phyloP scores from a whole-genome alignment of 2,113 vertebrate genomes.

The Orcinus orca region DNA sequence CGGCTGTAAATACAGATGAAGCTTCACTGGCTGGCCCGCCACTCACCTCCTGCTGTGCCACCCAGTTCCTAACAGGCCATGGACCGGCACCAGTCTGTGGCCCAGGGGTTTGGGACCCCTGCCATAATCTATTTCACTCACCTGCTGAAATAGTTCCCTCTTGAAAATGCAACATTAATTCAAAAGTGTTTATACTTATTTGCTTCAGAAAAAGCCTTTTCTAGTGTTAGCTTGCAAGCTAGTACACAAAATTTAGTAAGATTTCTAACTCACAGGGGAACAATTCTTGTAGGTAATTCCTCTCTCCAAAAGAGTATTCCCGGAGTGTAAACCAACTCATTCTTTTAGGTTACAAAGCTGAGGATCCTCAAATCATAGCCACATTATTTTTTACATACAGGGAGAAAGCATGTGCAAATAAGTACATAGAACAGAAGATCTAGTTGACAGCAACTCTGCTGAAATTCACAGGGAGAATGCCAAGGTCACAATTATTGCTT shows the following conservation, averaged over 20 bases:
- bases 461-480: constrained; percentile 8
- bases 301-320: not conserved
- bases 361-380: not conserved
- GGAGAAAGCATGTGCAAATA: constrained; percentile 13
- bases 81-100: too few species aligned
- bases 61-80: too few species aligned
- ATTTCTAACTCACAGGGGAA: not conserved
- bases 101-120: too few species aligned
- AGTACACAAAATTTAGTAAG: not conserved
- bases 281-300: not conserved
- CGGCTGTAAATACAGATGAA: too few species aligned
- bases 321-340: not conserved
- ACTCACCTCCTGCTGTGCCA: too few species aligned
- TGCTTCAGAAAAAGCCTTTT: constrained; percentile 11
- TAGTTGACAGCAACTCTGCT: not conserved
- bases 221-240: not conserved
- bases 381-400: not conserved
- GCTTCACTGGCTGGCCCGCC: too few species aligned
- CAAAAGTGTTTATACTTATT: not conserved
- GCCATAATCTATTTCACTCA: not conserved
- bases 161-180: not conserved
- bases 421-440: not conserved
- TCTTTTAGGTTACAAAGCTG: constrained; percentile 21
- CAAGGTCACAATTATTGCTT: not conserved
- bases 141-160: not conserved